Percentiles rank a stretch among this genome's conserved stretches.
These are phyloP conservation scores for Crenuchus spilurus DNA, from an alignment of 2,797 vertebrate genomes.

Conservation along the genomic window DNA sequence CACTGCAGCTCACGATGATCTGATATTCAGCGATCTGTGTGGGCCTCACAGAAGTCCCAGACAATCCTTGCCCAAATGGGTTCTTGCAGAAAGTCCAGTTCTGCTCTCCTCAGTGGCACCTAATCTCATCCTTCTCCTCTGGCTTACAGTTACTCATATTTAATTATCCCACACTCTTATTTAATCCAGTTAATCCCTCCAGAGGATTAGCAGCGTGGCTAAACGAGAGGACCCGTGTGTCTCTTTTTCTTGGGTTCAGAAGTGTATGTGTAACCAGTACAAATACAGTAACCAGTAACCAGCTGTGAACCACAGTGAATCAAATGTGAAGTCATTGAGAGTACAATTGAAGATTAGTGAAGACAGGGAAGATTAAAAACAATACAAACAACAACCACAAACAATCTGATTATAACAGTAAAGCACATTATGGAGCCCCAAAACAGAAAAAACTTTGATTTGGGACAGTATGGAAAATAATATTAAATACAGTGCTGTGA, in stretches of 20 bases:
- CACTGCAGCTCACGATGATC: background rate
- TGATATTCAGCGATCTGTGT: background rate
- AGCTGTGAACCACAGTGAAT: background rate
- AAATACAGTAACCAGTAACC: too few species aligned
- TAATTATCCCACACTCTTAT: background rate
- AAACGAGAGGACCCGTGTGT: background rate
- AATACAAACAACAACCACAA: too few species aligned
- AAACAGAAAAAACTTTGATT: too few species aligned
- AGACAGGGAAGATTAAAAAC: too few species aligned
- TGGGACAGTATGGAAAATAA: too few species aligned
- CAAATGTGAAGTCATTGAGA: too few species aligned
- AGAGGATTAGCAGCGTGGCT: background rate
- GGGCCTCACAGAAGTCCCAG: background rate
- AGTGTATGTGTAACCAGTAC: too few species aligned
- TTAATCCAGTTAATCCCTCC: constrained; percentile 33
- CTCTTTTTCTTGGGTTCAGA: background rate
- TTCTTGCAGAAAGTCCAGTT: background rate
- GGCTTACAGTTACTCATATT: constrained; percentile 2
- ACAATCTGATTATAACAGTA: too few species aligned
- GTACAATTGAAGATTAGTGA: too few species aligned
- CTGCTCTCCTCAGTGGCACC: background rate
- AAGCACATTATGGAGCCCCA: too few species aligned
- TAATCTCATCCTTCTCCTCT: background rate
- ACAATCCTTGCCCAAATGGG: background rate
- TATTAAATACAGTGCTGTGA: too few species aligned